Percentiles rank a stretch among this genome's conserved stretches.
Conservation (phyloP, 2,888 invertebrate genomes). For the Stenolophus ochropezus region DNA sequence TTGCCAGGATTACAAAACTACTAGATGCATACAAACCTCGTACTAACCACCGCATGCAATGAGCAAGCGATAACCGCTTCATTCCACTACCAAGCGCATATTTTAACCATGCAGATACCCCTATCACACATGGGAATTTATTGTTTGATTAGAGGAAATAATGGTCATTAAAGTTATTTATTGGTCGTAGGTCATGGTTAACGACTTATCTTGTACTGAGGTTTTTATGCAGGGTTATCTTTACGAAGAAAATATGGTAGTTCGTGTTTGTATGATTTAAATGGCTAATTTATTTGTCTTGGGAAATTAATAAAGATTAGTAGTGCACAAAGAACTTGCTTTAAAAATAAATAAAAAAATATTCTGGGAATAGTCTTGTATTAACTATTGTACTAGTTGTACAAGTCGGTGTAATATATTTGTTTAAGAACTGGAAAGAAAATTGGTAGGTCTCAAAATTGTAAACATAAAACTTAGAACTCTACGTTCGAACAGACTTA, state of each 20-base stretch:
- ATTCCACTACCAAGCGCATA: background rate
- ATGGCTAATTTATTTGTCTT: background rate
- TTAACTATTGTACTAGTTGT: too few relatives aligned
- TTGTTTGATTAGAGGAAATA: slow-evolving; percentile 13
- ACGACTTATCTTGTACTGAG: background rate
- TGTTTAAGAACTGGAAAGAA: too few relatives aligned
- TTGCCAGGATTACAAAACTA: slow-evolving; percentile 36
- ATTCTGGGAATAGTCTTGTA: too few relatives aligned
- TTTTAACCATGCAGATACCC: background rate
- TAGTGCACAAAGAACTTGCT: too few relatives aligned
- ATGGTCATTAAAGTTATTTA: background rate
- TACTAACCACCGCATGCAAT: slow-evolving; percentile 26
- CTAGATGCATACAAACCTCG: slow-evolving; percentile 7
- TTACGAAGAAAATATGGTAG: background rate
- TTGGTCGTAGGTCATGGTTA: background rate
- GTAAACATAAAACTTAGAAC: too few relatives aligned
- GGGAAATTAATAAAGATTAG: background rate
- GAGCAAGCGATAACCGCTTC: background rate
- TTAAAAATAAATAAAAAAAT: too few relatives aligned
- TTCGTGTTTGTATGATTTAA: background rate
- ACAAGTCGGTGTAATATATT: too few relatives aligned
- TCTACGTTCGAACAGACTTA: too few relatives aligned
- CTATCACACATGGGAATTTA: slow-evolving; percentile 4
- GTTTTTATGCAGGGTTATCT: background rate
- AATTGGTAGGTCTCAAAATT: too few relatives aligned